A percentile compares a stretch with the other conserved stretches of the same genome.
Conservation (phyloP, 2,113 vertebrate genomes). For the Lipophrys pholis region DNA sequence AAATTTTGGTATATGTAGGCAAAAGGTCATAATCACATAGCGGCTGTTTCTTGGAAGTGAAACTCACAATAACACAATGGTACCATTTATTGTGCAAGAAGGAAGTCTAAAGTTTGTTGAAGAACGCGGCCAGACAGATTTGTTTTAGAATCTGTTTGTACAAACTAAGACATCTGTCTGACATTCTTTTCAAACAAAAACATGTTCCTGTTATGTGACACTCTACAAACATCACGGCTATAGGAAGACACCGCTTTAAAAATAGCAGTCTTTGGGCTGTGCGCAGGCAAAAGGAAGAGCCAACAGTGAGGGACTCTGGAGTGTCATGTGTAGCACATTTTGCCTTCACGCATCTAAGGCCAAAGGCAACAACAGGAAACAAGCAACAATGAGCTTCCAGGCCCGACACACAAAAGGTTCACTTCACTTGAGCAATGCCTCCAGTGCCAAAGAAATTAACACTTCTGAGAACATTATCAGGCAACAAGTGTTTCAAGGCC, state of each 20-base stretch:
- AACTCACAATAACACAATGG: slow-evolving; percentile 1
- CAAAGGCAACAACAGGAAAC: slow-evolving; percentile 76
- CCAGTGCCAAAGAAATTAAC: neutral
- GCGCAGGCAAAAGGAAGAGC: slow-evolving; percentile 28
- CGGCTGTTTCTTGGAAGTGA: neutral
- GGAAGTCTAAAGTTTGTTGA: neutral
- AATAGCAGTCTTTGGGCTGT: slow-evolving; percentile 25
- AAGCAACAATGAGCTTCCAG: slow-evolving; percentile 67
- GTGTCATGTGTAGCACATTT: slow-evolving; percentile 10
- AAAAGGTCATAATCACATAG: slow-evolving; percentile 3
- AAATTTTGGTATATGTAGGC: neutral
- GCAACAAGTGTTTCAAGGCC: too few relatives aligned
- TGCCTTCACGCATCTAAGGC: slow-evolving; percentile 42
- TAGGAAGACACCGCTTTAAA: slow-evolving; percentile 34
- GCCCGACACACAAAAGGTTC: slow-evolving; percentile 16
- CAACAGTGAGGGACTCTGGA: slow-evolving; percentile 3
- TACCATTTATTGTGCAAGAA: neutral
- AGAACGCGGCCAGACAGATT: too few relatives aligned
- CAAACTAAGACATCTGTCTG: too few relatives aligned
- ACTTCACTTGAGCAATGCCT: slow-evolving; percentile 8
- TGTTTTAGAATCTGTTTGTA: too few relatives aligned
- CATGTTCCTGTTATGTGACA: neutral
- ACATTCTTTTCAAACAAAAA: neutral
- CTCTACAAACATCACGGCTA: neutral
- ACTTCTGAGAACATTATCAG: neutral